Evolutionary conservation across 2,113 vertebrate genomes (phyloP), one percentile per base, ranked within the genome.

Genomic region (Mormyrus iriodes): DNA sequence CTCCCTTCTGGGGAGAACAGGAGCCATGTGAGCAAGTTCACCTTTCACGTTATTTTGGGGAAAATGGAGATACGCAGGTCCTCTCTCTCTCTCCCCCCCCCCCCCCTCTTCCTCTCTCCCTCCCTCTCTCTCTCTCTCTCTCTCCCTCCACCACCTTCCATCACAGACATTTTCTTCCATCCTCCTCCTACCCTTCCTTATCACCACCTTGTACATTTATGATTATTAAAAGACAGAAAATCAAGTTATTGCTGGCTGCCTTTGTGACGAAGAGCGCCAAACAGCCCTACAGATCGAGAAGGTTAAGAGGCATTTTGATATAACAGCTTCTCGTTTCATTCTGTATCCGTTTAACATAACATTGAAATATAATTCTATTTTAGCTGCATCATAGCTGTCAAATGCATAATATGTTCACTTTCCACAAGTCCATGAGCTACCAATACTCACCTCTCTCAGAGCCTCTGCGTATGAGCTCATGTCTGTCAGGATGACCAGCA

Each of bases 391-490:
- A 69, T n/a, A 69, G 61, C 61, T 69, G 10, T 4, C 27, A n/a
- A 31, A 69, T 10, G n/a, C 61, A 69, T 69, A 69, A n/a, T 31
- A 31, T 31, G 61, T 69, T 31, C 61, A 31, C 61, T 31, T 31
- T 31, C 27, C 61, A 65, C 61, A 65, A 10, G 2, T 5, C 35
- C 69, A 39, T 4, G 31, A 17, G n/a, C 69, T 9, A 2, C 5
- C 35, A 19, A 35, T 35, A 21, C 19, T 19, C 93, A 96, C 96
- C 95, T 97, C 96, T 95, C 96, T 93, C 90, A 97, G 93, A 91
- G 96, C 96, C 90, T 97, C 96, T 1, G 96, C 96, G 3, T 97
- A 97, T 61, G 96, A 96, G 92, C 96, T 97, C 96, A 97, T 97
- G 92, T 97, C 96, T 0, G 96, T 97, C 88, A 97, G 94, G 91